Conservation (phyloP, 2,888 invertebrate species). For the Platynereis dumerilii region DNA sequence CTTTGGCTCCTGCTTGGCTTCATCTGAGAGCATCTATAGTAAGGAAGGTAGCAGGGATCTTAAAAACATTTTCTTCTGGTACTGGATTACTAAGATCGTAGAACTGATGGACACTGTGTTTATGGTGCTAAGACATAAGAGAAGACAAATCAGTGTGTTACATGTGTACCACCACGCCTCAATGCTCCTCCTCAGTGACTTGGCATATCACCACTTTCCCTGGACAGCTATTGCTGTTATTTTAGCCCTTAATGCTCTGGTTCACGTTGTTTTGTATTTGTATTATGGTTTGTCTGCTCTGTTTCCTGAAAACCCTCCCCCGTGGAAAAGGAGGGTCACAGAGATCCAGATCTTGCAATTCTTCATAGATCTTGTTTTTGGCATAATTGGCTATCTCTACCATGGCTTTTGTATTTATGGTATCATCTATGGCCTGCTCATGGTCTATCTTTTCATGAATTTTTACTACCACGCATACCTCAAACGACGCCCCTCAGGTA, state of each 20-base stretch:
- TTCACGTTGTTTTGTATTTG: conserved; percentile 56
- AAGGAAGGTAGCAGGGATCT: conserved; percentile 40
- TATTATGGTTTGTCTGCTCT: conserved; percentile 56
- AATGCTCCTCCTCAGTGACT: conserved; percentile 58
- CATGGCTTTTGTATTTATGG: conserved; percentile 60
- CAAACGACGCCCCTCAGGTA: not conserved
- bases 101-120: conserved; percentile 60
- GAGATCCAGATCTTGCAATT: conserved; percentile 60
- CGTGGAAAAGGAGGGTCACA: conserved; percentile 57
- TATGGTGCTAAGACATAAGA: conserved; percentile 58
- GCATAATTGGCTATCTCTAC: conserved; percentile 49
- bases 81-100: conserved; percentile 53
- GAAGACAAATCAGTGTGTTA: conserved; percentile 56
- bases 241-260: conserved; percentile 53
- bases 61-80: conserved; percentile 44
- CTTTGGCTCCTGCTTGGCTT: conserved; percentile 43
- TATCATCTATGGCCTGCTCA: conserved; percentile 53
- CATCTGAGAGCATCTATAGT: conserved; percentile 46
- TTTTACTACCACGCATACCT: conserved; percentile 46
- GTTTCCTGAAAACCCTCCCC: conserved; percentile 44
- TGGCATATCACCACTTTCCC: conserved; percentile 45
- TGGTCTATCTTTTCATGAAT: conserved; percentile 55
- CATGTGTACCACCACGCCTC: conserved; percentile 61
- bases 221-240: conserved; percentile 55
- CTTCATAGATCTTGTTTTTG: conserved; percentile 48